Conservation (phyloP, 2,888 invertebrate species). For the Sphaerophoria taeniata region DNA sequence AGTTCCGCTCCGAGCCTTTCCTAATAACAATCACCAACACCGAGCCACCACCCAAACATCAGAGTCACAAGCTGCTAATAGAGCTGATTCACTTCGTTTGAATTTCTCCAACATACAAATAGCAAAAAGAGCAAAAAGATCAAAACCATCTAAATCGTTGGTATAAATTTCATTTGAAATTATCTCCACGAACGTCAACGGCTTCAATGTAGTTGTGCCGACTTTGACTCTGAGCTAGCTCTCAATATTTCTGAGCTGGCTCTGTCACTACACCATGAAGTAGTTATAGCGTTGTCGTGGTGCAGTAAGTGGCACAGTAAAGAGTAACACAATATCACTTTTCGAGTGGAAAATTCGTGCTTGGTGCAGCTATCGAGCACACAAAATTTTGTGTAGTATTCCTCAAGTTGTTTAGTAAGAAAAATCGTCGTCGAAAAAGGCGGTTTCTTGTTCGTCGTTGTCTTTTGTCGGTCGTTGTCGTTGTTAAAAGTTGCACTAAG, state of each 20-base stretch:
- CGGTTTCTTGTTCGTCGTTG: constrained; percentile 53
- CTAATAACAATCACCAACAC: constrained; percentile 45
- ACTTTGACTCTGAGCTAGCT: constrained; percentile 16
- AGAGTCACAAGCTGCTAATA: not conserved
- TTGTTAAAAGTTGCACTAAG: constrained; percentile 38
- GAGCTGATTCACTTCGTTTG: constrained; percentile 1
- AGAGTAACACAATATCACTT: constrained; percentile 26
- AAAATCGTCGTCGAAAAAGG: constrained; percentile 55
- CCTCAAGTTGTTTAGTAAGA: constrained; percentile 65
- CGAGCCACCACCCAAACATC: constrained; percentile 19
- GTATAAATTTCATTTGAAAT: constrained; percentile 23
- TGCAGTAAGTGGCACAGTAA: constrained; percentile 46
- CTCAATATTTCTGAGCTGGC: constrained; percentile 19
- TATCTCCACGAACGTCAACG: constrained; percentile 7
- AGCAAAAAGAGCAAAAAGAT: not conserved
- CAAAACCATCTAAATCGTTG: not conserved
- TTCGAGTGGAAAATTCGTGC: constrained; percentile 44
- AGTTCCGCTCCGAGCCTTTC: constrained; percentile 19
- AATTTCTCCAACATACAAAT: not conserved
- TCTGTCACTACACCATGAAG: not conserved
- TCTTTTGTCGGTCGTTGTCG: constrained; percentile 12
- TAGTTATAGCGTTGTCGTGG: constrained; percentile 23
- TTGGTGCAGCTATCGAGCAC: constrained; percentile 36
- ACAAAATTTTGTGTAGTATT: constrained; percentile 38
- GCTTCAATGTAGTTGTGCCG: constrained; percentile 16